Percentiles rank a stretch among this genome's conserved stretches.
These are phyloP conservation scores for Apeltes quadracus DNA, from an alignment of 2,113 vertebrate species.

Conservation along the genomic window DNA sequence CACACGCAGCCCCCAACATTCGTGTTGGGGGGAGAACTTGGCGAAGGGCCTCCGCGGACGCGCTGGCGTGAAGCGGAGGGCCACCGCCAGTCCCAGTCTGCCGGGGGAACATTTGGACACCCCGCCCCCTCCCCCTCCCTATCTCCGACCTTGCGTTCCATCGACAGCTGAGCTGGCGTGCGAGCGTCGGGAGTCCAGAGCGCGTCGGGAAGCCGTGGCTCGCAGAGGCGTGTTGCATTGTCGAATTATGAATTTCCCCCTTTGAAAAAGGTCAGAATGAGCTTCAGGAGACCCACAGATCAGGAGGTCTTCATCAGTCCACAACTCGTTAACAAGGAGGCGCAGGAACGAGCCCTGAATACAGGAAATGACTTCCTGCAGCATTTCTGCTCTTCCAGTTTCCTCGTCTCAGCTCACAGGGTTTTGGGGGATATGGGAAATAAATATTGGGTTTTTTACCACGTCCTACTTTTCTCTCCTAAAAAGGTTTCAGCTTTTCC, in stretches of 20 bases:
- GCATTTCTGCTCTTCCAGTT: too few species aligned
- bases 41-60: neutral
- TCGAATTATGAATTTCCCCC: conserved; percentile 17
- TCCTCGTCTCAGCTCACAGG: too few species aligned
- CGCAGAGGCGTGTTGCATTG: neutral
- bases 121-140: neutral
- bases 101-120: conserved; percentile 33
- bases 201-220: conserved; percentile 25
- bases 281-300: conserved; percentile 8
- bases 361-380: too few species aligned
- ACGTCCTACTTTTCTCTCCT: conserved; percentile 50
- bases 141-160: conserved; percentile 59
- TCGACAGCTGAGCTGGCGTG: conserved; percentile 68
- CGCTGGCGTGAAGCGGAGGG: neutral
- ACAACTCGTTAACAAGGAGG: too few species aligned
- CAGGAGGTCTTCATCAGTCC: too few species aligned
- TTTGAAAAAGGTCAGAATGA: conserved; percentile 28
- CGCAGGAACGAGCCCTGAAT: too few species aligned
- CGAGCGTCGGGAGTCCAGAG: too few species aligned
- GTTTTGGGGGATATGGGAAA: conserved; percentile 25
- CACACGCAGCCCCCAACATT: too few species aligned
- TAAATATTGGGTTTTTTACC: conserved; percentile 33
- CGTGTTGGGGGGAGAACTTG: too few species aligned
- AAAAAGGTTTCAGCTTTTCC: conserved; percentile 55
- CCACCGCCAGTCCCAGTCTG: conserved; percentile 23